Base-by-base conservation (phyloP, 2,113 vertebrate genomes). In the Mormyrus iriodes region DNA sequence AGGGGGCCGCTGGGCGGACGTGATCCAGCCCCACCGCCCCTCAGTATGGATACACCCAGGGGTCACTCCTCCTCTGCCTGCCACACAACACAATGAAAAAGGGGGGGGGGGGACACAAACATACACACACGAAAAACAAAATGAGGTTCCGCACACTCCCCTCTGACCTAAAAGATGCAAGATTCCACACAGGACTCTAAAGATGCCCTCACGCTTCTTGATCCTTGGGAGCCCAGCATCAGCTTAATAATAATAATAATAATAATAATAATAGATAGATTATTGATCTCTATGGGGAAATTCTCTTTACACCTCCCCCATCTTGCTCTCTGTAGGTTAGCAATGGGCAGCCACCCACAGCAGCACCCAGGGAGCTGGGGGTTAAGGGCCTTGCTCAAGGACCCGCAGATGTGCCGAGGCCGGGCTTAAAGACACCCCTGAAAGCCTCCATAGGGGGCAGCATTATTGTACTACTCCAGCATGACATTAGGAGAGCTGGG, bases 61-160 rank as follows among this genome's bases (percentile, higher is more conserved):
- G 95, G 95, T 97, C 95, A 90, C 95, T 96, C 96, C 96, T 93
- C 96, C 96, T 97, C 91, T 94, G 96, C 96, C 96, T 97, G 95
- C 52, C 96, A 96, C 95, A 96, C 86, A 88, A 15, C 92, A 96
- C 95, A 97, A 97, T 92, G 94, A 93, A 96, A 93, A 96, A 95
- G 92, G 79, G 89, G 51, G 48, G 82, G 19, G 53, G 7, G 3
- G 6, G 12, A 48, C 44, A 42, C 1, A 84, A 17, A 82, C 19
- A 39, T 19, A 84, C 42, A 46, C 35, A 49, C 21, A n/a, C 24
- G 44, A n/a, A 49, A n/a, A 35, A 85, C 82, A 4, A 49, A 27
- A 31, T 69, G 61, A 69, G 61, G 9, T 13, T 49, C 82, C n/a
- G 42, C 44, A 12, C 19, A 46, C 82, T n/a, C 12, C 42, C 44